phyloP scores from a whole-genome alignment of 2,113 vertebrate species.

The Proterorhinus semilunaris region DNA sequence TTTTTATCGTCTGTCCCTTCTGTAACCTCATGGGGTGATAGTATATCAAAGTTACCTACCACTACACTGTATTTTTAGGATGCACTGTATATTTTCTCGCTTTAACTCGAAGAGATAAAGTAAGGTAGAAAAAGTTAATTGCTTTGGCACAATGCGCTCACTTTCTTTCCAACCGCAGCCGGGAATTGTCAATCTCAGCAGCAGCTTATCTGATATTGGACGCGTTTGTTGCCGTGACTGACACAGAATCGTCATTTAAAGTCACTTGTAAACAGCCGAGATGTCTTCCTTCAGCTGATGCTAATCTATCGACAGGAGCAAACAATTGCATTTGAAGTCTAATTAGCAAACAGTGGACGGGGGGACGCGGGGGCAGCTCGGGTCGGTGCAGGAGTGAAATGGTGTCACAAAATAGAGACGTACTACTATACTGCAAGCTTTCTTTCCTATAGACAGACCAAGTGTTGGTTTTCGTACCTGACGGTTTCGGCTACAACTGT shows the following conservation, averaged over 20 bases:
- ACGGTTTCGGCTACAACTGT: too few relatives aligned
- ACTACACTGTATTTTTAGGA: neutral
- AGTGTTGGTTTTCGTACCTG: too few relatives aligned
- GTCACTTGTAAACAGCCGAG: neutral
- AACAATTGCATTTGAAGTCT: neutral
- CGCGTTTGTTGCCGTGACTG: neutral
- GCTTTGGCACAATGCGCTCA: neutral
- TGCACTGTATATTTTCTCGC: too few relatives aligned
- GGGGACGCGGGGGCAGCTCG: neutral
- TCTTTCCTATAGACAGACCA: too few relatives aligned
- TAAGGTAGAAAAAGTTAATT: neutral
- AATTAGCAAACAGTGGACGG: constrained; percentile 1
- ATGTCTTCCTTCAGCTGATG: constrained; percentile 1
- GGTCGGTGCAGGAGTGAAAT: neutral
- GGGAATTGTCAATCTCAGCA: neutral
- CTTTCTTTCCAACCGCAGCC: neutral
- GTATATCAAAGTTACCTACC: neutral
- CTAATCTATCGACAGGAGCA: neutral
- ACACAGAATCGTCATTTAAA: neutral
- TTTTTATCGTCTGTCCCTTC: too few relatives aligned
- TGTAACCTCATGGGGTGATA: too few relatives aligned
- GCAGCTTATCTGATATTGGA: constrained; percentile 1
- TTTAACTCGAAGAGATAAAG: neutral
- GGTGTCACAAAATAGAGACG: too few relatives aligned
- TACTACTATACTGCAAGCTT: too few relatives aligned